phyloP scores from a whole-genome alignment of 2,888 invertebrate genomes.

The Iphiclides podalirius region DNA sequence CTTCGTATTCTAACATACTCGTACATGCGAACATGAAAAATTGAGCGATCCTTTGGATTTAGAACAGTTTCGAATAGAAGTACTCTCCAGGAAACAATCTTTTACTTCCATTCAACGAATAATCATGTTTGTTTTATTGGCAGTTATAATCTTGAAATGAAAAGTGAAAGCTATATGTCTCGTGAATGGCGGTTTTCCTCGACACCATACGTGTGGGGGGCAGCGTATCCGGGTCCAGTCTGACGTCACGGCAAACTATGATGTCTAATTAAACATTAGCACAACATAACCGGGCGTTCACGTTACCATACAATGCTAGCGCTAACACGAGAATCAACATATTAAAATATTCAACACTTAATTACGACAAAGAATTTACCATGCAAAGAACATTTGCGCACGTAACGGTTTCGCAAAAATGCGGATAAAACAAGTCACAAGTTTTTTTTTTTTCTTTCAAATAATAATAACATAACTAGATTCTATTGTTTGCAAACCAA shows the following conservation, averaged over 20 bases:
- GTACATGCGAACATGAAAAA: no score
- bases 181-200: slow-evolving; percentile 18
- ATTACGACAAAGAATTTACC: slow-evolving; percentile 15
- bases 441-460: background rate
- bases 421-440: no score
- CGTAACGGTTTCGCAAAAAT: slow-evolving; percentile 23
- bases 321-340: slow-evolving; percentile 19
- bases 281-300: slow-evolving; percentile 12
- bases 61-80: no score
- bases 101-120: no score
- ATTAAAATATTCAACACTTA: slow-evolving; percentile 17
- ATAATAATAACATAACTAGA: no score
- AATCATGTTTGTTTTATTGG: no score
- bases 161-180: slow-evolving; percentile 20
- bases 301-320: slow-evolving; percentile 4
- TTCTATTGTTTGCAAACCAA: no score
- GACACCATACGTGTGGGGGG: slow-evolving; percentile 9
- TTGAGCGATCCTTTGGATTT: no score
- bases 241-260: slow-evolving; percentile 21
- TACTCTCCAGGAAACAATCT: no score
- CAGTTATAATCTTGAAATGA: background rate
- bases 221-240: slow-evolving; percentile 16
- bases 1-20: no score
- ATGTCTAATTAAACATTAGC: slow-evolving; percentile 23
- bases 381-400: slow-evolving; percentile 9